A percentile compares a stretch with the other conserved stretches of the same genome.
These are phyloP conservation scores for Mayetiola destructor DNA, from an alignment of 2,888 invertebrate genomes.

Conservation along the genomic window DNA sequence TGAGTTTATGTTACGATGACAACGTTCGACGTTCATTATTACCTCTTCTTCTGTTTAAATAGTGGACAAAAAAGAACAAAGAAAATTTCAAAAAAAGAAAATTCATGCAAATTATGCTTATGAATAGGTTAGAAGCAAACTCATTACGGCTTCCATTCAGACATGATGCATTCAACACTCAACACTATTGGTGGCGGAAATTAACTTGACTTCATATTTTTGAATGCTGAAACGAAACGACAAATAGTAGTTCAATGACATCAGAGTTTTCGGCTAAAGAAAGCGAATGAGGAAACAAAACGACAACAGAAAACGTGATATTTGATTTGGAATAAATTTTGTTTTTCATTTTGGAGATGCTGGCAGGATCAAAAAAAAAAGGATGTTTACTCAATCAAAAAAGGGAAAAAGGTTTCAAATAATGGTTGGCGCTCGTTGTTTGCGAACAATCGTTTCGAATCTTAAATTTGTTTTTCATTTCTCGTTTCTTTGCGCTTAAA, in stretches of 20 bases:
- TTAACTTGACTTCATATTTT: no score
- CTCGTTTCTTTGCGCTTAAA: no score
- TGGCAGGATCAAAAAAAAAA: not conserved
- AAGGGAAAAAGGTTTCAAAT: not conserved
- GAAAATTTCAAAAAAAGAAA: slow-evolving; percentile 1
- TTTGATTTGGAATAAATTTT: slow-evolving; percentile 12
- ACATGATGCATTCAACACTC: not conserved
- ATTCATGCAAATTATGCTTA: slow-evolving; percentile 7
- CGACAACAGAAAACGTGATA: not conserved
- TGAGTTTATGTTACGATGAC: no score
- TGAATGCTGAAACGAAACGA: not conserved
- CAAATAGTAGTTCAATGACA: slow-evolving; percentile 5
- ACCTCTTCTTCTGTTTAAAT: no score
- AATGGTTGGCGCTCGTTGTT: slow-evolving; percentile 3
- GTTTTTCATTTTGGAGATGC: slow-evolving; percentile 2
- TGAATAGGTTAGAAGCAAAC: not conserved
- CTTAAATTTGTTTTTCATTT: no score
- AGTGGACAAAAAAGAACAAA: not conserved
- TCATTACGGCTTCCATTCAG: not conserved
- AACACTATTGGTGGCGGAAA: not conserved
- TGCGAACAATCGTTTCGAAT: not conserved
- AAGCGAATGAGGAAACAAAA: not conserved
- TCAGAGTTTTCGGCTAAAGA: not conserved
- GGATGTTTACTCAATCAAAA: not conserved
- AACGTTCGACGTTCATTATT: no score